Evolutionary conservation across 1,140 invertebrate genomes (phyloP).

Genomic region (Pinna nobilis): DNA sequence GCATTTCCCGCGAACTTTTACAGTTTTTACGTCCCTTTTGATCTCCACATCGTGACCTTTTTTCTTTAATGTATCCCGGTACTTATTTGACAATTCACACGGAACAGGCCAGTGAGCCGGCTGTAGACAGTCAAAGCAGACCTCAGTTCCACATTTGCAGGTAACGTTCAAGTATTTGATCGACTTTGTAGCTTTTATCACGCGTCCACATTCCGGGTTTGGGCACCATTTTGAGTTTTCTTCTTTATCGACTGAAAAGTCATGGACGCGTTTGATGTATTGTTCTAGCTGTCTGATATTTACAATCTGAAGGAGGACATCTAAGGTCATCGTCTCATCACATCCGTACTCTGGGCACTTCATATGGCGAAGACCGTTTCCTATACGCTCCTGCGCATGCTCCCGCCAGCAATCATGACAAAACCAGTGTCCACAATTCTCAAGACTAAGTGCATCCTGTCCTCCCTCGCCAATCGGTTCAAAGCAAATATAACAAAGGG

Average conservation of each 20-base stretch:
- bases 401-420: conserved; percentile 58
- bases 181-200: conserved; percentile 20
- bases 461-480: neutral
- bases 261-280: conserved; percentile 25
- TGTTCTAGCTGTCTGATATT: conserved; percentile 40
- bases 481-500: conserved; percentile 49
- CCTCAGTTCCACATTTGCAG: conserved; percentile 48
- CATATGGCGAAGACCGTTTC: neutral
- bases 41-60: conserved; percentile 28
- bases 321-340: conserved; percentile 25
- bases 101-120: conserved; percentile 54
- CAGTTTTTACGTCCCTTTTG: conserved; percentile 47
- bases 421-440: conserved; percentile 55
- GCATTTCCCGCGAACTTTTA: conserved; percentile 13
- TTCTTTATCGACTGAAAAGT: conserved; percentile 32
- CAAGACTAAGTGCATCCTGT: conserved; percentile 40
- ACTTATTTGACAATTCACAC: conserved; percentile 41
- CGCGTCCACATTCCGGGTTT: conserved; percentile 50
- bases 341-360: conserved; percentile 55
- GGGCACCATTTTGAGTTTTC: conserved; percentile 54
- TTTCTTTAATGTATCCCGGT: conserved; percentile 29
- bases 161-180: conserved; percentile 23
- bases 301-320: conserved; percentile 47
- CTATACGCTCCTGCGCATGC: conserved; percentile 34
- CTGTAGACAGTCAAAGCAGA: conserved; percentile 57